Percentiles rank a stretch among this genome's conserved stretches.
Conservation (phyloP, 1,140 invertebrate species). For the Lepidotrigona ventralis region DNA sequence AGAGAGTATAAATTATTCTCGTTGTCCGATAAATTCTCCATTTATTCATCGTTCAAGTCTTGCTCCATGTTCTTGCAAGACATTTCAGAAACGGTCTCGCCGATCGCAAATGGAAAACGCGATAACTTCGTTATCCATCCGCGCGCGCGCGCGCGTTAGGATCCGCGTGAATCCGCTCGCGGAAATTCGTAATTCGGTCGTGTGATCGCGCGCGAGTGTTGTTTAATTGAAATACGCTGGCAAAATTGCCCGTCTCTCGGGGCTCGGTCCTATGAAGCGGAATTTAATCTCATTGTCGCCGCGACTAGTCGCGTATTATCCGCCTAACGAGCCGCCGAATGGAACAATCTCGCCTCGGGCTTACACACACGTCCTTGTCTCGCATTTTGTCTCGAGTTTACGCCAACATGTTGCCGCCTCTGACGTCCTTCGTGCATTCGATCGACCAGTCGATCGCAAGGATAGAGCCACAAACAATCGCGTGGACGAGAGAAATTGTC, state of each 20-base stretch:
- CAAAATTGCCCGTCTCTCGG: slow-evolving; percentile 19
- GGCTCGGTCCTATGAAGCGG: slow-evolving; percentile 11
- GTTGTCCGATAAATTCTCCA: not conserved
- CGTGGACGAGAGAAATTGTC: no score
- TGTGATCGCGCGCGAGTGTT: not conserved
- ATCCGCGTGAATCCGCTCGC: not conserved
- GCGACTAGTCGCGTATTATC: slow-evolving; percentile 25
- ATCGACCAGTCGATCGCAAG: not conserved
- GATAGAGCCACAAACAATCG: no score
- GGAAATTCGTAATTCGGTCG: slow-evolving; percentile 11
- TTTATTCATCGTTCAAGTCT: no score
- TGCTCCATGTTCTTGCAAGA: not conserved
- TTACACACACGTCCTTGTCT: not conserved
- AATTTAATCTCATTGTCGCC: slow-evolving; percentile 35
- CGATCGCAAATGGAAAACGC: not conserved
- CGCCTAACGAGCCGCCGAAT: slow-evolving; percentile 32
- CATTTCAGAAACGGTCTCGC: not conserved
- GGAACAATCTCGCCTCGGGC: slow-evolving; percentile 29
- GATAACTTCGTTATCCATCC: not conserved
- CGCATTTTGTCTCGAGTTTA: not conserved
- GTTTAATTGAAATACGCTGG: slow-evolving; percentile 41
- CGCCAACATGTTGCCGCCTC: not conserved
- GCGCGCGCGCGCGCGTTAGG: not conserved
- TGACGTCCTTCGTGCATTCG: not conserved
- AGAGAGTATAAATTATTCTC: no score